These are phyloP conservation scores for Osedax fenrisi DNA, from an alignment of 2,888 invertebrate genomes.

Conservation along the genomic window DNA sequence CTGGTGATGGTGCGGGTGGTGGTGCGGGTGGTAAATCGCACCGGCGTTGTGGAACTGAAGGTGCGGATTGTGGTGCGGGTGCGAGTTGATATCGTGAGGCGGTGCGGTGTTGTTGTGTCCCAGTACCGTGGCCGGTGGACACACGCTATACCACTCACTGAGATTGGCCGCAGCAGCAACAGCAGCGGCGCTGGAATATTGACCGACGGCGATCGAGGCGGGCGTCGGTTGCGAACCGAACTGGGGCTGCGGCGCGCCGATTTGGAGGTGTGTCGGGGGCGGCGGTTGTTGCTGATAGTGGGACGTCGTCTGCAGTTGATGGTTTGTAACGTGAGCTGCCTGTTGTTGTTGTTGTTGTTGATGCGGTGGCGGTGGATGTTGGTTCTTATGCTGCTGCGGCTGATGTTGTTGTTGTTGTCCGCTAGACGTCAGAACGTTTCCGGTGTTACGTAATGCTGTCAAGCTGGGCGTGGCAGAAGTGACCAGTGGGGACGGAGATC, in stretches of 20 bases:
- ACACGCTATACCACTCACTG: constrained; percentile 66
- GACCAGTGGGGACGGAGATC: constrained; percentile 45
- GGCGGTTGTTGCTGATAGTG: constrained; percentile 7
- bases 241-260: background rate
- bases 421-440: constrained; percentile 23
- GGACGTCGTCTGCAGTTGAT: constrained; percentile 9
- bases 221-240: background rate
- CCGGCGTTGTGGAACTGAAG: constrained; percentile 15
- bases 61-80: constrained; percentile 25
- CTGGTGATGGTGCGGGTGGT: background rate
- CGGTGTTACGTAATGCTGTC: constrained; percentile 35
- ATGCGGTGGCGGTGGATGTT: background rate
- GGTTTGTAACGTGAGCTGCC: no score
- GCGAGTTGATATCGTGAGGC: background rate
- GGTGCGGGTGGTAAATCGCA: background rate
- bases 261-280: constrained; percentile 3
- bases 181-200: constrained; percentile 46
- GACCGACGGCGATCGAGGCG: constrained; percentile 24
- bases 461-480: constrained; percentile 44
- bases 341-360: constrained; percentile 31
- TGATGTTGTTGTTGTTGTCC: background rate
- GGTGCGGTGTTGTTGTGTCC: constrained; percentile 40
- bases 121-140: constrained; percentile 58
- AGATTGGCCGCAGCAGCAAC: constrained; percentile 52
- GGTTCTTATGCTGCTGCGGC: background rate